Evolutionary conservation across 2,113 vertebrate species (phyloP).

Genomic region (Oplegnathus fasciatus): DNA sequence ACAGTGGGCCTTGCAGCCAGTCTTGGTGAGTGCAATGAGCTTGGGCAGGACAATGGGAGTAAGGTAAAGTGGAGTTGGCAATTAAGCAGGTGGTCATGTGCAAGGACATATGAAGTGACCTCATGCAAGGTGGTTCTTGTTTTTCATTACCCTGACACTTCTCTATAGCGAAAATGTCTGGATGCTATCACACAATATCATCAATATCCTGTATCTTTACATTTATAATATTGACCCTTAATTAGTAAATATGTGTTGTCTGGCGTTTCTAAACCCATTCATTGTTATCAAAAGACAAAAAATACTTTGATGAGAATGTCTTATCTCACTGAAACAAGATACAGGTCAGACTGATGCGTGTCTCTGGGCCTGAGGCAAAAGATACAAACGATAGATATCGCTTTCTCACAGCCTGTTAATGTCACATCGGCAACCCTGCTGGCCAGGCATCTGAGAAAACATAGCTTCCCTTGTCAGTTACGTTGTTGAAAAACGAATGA

Average conservation of each 20-base stretch:
- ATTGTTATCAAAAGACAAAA: conserved; percentile 3
- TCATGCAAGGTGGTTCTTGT: conserved; percentile 62
- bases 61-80: conserved; percentile 62
- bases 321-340: conserved; percentile 24
- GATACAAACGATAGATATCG: background rate
- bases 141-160: conserved; percentile 30
- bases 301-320: background rate
- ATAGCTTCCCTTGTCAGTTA: background rate
- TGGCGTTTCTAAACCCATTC: conserved; percentile 56
- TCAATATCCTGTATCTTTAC: background rate
- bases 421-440: background rate
- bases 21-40: conserved; percentile 58
- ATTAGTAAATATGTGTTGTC: conserved; percentile 51
- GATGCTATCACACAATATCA: conserved; percentile 26
- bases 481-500: background rate
- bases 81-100: conserved; percentile 65
- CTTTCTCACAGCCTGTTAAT: conserved; percentile 19
- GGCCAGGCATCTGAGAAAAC: background rate
- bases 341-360: background rate
- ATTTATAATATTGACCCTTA: conserved; percentile 11
- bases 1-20: conserved; percentile 22
- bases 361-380: background rate
- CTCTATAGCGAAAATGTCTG: conserved; percentile 40
- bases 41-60: conserved; percentile 27
- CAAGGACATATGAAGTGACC: conserved; percentile 59